A percentile compares a stretch with the other conserved stretches of the same genome.
Evolutionary conservation across 2,888 invertebrate genomes (phyloP).

Genomic region (Sycophila texana): DNA sequence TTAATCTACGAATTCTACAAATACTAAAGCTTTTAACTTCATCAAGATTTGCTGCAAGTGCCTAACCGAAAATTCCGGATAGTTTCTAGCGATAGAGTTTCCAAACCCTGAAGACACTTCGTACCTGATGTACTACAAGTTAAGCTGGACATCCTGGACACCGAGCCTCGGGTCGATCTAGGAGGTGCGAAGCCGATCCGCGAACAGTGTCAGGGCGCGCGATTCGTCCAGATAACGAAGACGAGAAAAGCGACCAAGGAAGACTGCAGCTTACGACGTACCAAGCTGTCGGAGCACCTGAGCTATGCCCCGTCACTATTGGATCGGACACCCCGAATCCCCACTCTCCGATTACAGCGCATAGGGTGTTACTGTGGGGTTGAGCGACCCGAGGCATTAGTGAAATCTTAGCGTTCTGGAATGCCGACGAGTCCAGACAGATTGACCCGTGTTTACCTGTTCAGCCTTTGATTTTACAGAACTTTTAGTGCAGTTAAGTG

Average conservation of each 20-base stretch:
- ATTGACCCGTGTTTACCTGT: conserved; percentile 9
- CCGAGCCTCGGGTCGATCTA: conserved; percentile 1
- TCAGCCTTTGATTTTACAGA: too few relatives aligned
- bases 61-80: conserved; percentile 36
- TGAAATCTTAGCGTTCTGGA: conserved; percentile 4
- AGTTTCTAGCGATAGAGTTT: conserved; percentile 25
- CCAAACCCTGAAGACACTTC: background rate
- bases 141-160: background rate
- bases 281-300: conserved; percentile 30
- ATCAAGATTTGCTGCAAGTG: background rate
- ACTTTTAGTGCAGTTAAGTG: too few relatives aligned
- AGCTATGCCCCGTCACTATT: conserved; percentile 50
- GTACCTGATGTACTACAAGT: conserved; percentile 18
- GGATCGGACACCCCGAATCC: conserved; percentile 33
- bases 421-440: background rate
- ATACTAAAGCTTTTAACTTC: too few relatives aligned
- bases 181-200: conserved; percentile 33
- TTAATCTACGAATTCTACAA: too few relatives aligned
- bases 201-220: conserved; percentile 6
- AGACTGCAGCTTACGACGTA: background rate
- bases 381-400: too few relatives aligned
- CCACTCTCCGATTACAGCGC: conserved; percentile 41
- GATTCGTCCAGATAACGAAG: conserved; percentile 45
- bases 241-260: background rate
- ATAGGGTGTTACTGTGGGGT: background rate